Evolutionary conservation across 1,140 invertebrate species (phyloP).

Genomic region (Bombus confusus): DNA sequence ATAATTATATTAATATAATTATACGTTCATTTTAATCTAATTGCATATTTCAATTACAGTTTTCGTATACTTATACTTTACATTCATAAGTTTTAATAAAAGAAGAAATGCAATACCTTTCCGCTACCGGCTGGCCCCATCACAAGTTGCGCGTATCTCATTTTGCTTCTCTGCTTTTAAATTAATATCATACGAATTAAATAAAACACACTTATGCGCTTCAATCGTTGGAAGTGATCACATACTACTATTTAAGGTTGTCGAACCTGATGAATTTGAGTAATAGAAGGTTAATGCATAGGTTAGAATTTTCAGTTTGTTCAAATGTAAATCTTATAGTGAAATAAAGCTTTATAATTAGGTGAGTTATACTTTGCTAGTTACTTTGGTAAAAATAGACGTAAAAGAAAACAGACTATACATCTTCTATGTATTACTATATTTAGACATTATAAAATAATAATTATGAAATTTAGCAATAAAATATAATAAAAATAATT

Average conservation of each 20-base stretch:
- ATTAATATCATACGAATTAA: background rate
- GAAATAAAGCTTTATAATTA: background rate
- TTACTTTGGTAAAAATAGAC: background rate
- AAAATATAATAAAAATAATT: background rate
- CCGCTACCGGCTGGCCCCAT: slow-evolving; percentile 98
- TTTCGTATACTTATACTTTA: background rate
- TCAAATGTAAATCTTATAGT: background rate
- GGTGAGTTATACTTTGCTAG: background rate
- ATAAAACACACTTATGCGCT: background rate
- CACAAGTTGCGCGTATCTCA: slow-evolving; percentile 97
- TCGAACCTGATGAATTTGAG: background rate
- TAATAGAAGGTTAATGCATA: background rate
- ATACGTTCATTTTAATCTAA: background rate
- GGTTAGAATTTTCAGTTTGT: background rate
- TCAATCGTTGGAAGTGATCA: background rate
- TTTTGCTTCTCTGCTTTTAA: slow-evolving; percentile 75
- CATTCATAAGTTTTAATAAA: background rate
- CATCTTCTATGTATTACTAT: background rate
- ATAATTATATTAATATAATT: slow-evolving; percentile 3
- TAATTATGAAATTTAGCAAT: background rate
- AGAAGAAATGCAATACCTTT: slow-evolving; percentile 85
- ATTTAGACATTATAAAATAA: background rate
- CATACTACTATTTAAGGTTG: background rate
- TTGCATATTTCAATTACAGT: background rate
- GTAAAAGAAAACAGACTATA: background rate